Conservation (phyloP, 2,888 invertebrate species). For the Zele albiditarsus region DNA sequence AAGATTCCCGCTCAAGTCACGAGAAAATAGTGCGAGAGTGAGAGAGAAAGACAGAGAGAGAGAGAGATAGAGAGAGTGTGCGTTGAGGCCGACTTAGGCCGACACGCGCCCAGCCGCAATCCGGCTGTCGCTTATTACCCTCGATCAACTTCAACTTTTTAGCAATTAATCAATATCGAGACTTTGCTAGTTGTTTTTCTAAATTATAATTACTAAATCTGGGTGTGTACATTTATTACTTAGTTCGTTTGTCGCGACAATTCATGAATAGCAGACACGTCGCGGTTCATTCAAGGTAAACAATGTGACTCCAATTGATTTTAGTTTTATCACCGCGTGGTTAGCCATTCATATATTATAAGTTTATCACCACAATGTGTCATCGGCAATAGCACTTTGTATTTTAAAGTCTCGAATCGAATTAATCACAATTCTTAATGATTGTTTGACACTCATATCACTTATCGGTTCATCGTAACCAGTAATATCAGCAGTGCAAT, state of each 20-base stretch:
- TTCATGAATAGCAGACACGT: not conserved
- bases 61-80: not conserved
- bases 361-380: no score
- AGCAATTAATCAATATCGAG: conserved; percentile 25
- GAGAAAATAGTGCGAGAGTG: conserved; percentile 20
- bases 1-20: conserved; percentile 43
- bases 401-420: no score
- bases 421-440: not conserved
- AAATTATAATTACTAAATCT: not conserved
- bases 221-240: not conserved
- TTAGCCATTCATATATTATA: not conserved
- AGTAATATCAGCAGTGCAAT: not conserved
- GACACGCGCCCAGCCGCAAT: conserved; percentile 48
- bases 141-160: conserved; percentile 21
- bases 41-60: no score
- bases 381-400: no score
- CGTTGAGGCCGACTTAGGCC: conserved; percentile 17
- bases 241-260: not conserved
- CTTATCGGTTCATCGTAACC: not conserved
- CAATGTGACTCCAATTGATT: conserved; percentile 29
- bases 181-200: not conserved
- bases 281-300: conserved; percentile 27
- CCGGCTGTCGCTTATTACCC: conserved; percentile 35
- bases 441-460: not conserved
- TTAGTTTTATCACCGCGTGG: conserved; percentile 22